Conservation (phyloP, 2,888 invertebrate species). For the Tricholauxania praeusta region DNA sequence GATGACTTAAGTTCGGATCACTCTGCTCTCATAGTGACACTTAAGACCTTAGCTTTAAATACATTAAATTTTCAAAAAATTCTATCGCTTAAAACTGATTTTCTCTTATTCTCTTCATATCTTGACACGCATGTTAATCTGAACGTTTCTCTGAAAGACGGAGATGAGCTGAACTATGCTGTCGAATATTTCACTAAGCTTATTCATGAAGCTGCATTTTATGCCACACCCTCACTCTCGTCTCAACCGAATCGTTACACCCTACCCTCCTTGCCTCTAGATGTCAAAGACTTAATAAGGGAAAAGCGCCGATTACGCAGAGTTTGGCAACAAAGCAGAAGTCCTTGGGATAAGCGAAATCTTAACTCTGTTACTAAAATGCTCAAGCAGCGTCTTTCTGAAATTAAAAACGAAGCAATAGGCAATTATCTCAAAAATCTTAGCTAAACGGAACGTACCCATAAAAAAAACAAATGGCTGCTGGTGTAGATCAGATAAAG, state of each 20-base stretch:
- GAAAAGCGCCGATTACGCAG: too few relatives aligned
- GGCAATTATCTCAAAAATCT: constrained; percentile 11
- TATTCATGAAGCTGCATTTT: constrained; percentile 16
- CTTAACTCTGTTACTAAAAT: too few relatives aligned
- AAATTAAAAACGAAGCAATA: too few relatives aligned
- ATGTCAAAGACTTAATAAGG: too few relatives aligned
- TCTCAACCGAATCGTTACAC: too few relatives aligned
- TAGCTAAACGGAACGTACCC: background rate
- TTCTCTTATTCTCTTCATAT: background rate
- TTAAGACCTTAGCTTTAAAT: too few relatives aligned
- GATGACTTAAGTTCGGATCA: constrained; percentile 39
- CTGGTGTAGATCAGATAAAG: constrained; percentile 12
- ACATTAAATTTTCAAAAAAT: too few relatives aligned
- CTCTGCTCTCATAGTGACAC: constrained; percentile 34
- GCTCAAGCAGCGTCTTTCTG: too few relatives aligned
- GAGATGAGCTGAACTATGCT: constrained; percentile 6
- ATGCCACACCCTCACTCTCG: too few relatives aligned
- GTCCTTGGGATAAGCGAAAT: too few relatives aligned
- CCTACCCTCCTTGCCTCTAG: too few relatives aligned
- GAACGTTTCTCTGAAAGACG: constrained; percentile 4
- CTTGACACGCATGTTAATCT: constrained; percentile 17
- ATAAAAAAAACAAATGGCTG: background rate
- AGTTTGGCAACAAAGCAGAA: too few relatives aligned
- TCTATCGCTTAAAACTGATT: background rate
- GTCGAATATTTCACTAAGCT: constrained; percentile 14